Evolutionary conservation across 2,888 invertebrate genomes (phyloP), one percentile per base, ranked within the genome.

Genomic region (Machimus atricapillus): DNA sequence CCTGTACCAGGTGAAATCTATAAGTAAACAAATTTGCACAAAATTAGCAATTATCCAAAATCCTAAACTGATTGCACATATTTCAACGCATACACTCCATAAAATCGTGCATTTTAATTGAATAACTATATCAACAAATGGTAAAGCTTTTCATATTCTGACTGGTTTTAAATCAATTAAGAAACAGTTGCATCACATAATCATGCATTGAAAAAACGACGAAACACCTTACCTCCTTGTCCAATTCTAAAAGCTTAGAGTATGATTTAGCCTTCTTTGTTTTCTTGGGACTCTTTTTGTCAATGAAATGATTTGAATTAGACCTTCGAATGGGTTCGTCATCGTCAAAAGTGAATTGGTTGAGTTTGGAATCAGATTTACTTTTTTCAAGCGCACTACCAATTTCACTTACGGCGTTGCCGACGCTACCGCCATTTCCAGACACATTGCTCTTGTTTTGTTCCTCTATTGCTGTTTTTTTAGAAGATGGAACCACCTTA

Each of bases 291-390:
- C 92, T 92, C 85, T 89, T 90, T 66, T 90, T 90, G 87, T 91
- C 92, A 87, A 92, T 94, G 93, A 91, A 94, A 93, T 87, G 94
- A 91, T 92, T 95, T 92, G 91, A 95, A 93, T 89, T 95, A 91
- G 89, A 93, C 92, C 91, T 93, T 91, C 89, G 94, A 93, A 90
- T 94, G 89, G 90, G 92, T 89, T 92, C 94, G 90, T 90, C 93
- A 90, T 91, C 88, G 88, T 88, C 89, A 56, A 87, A 76, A 23
- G 87, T 76, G 87, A 91, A 91, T 88, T 94, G 93, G 89, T 94
- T 93, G 66, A 95, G 91, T 90, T 94, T 95, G 27, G 95, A 95
- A 90, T 95, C 95, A 0, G 95, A 95, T 91, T 95, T 95, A 90
- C 95, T 95, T 89, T 95, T 95, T 90, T 95, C 95, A 86, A 94